These are phyloP conservation scores for Lycophotia porphyrea DNA, from an alignment of 2,888 invertebrate species.

Conservation along the genomic window DNA sequence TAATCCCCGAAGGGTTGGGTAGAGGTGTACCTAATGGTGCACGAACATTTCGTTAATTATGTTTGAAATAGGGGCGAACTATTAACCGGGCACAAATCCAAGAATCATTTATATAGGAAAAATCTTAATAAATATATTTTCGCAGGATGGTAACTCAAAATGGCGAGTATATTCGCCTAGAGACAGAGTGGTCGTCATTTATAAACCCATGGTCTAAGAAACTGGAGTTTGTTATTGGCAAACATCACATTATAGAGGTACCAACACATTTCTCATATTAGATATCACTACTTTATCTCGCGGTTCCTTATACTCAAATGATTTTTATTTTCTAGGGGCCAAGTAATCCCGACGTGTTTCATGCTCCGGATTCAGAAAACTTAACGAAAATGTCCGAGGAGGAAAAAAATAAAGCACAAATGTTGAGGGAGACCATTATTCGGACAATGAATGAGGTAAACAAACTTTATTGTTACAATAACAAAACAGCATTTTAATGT, in stretches of 20 bases:
- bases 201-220: slow-evolving; percentile 98
- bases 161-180: slow-evolving; percentile 95
- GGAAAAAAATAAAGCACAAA: slow-evolving; percentile 90
- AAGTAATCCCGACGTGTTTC: slow-evolving; percentile 93
- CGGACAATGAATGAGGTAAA: slow-evolving; percentile 92
- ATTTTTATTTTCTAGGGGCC: slow-evolving; percentile 91
- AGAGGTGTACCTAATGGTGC: not conserved
- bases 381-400: slow-evolving; percentile 89
- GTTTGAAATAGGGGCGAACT: not conserved
- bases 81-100: not conserved
- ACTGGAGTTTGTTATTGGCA: slow-evolving; percentile 96
- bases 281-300: not conserved
- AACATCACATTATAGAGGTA: slow-evolving; percentile 94
- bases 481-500: not conserved
- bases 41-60: not conserved
- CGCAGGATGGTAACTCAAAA: slow-evolving; percentile 95
- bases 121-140: slow-evolving; percentile 15
- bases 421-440: slow-evolving; percentile 92
- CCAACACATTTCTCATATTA: slow-evolving; percentile 46
- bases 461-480: not conserved
- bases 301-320: not conserved
- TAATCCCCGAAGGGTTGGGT: too few species aligned
- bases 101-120: not conserved
- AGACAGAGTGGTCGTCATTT: slow-evolving; percentile 98
- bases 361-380: slow-evolving; percentile 77